These are phyloP conservation scores for Peromyscus leucopus DNA, from an alignment of 2,113 vertebrate species.

Conservation along the genomic window DNA sequence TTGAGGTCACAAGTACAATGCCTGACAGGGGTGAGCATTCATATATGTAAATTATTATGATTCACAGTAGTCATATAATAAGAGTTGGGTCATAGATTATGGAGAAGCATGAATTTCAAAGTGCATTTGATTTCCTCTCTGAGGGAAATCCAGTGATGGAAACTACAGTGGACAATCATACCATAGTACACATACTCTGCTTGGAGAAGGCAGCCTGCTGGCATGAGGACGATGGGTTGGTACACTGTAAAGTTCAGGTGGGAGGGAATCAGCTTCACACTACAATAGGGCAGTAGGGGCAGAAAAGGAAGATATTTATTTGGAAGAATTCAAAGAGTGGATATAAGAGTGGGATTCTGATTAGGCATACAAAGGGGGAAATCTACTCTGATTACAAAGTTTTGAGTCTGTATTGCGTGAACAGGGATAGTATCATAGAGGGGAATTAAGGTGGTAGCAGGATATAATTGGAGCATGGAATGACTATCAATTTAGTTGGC, in stretches of 20 bases:
- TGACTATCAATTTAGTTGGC: background rate
- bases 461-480: no score
- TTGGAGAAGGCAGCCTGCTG: background rate
- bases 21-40: background rate
- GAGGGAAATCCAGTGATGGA: background rate
- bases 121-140: background rate
- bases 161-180: background rate
- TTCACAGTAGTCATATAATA: no score
- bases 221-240: background rate
- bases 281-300: background rate
- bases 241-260: background rate
- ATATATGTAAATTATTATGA: background rate
- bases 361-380: background rate
- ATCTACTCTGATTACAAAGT: background rate
- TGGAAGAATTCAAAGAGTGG: background rate
- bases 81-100: background rate
- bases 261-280: background rate
- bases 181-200: background rate
- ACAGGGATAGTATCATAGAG: background rate
- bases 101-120: background rate
- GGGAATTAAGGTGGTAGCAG: background rate
- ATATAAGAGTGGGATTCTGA: background rate
- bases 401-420: background rate
- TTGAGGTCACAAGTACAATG: background rate
- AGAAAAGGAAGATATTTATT: background rate